Conservation (phyloP, 2,888 invertebrate genomes). For the Smittia aterrima region DNA sequence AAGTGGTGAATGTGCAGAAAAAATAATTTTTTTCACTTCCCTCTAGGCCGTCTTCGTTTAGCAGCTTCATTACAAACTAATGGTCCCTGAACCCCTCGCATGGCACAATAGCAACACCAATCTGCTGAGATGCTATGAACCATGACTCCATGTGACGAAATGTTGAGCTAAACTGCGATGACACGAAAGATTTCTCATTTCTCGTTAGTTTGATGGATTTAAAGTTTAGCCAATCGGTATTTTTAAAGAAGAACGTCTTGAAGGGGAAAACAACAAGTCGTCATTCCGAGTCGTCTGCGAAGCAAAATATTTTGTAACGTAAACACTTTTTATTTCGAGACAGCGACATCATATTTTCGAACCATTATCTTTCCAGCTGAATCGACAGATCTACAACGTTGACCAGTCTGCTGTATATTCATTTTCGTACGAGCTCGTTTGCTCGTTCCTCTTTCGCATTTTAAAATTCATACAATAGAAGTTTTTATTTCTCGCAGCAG, state of each 20-base stretch:
- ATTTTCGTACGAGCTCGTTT: neutral
- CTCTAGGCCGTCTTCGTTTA: conserved; percentile 33
- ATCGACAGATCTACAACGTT: conserved; percentile 23
- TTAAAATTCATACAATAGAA: conserved; percentile 24
- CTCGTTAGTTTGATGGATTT: neutral
- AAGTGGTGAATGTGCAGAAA: conserved; percentile 39
- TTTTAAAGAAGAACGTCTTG: no score
- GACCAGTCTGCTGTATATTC: conserved; percentile 1
- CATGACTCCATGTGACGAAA: neutral
- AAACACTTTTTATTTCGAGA: no score
- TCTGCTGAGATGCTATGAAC: neutral
- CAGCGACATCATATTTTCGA: neutral
- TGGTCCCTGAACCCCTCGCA: conserved; percentile 35
- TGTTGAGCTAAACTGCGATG: neutral
- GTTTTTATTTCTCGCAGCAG: conserved; percentile 18
- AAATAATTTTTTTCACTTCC: conserved; percentile 19
- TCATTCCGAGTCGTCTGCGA: neutral
- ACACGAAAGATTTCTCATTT: neutral
- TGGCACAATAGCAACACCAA: neutral
- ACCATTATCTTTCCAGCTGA: conserved; percentile 34
- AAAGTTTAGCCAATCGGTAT: no score
- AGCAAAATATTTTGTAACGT: neutral
- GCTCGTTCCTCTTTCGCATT: neutral
- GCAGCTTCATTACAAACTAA: conserved; percentile 40
- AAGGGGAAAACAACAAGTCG: neutral